phyloP scores from a whole-genome alignment of 2,797 vertebrate genomes.

The Diglossa cyanea region DNA sequence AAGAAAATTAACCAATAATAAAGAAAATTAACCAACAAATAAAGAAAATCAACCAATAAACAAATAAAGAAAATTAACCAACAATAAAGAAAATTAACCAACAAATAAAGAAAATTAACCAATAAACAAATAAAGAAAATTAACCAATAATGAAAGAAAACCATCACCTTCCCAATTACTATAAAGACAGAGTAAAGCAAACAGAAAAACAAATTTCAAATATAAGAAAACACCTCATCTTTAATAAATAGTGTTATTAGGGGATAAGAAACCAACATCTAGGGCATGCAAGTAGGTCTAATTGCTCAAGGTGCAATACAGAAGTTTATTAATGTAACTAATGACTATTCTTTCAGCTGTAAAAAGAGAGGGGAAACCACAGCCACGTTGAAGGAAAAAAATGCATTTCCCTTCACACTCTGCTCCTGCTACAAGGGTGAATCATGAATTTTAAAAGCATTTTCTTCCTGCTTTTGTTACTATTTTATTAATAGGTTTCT shows the following conservation, averaged over 20 bases:
- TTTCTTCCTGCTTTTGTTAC: background rate
- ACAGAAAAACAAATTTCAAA: background rate
- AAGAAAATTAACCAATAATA: background rate
- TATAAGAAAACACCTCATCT: background rate
- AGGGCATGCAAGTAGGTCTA: background rate
- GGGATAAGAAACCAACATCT: background rate
- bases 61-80: background rate
- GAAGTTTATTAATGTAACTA: background rate
- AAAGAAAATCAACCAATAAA: background rate
- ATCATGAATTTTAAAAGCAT: background rate
- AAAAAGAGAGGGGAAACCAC: background rate
- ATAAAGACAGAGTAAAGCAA: background rate
- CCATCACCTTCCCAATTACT: background rate
- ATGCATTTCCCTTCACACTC: background rate
- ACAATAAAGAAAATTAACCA: background rate
- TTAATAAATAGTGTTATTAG: background rate
- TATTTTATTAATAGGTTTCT: background rate
- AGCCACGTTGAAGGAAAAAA: background rate
- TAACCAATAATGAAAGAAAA: background rate
- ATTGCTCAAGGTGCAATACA: background rate
- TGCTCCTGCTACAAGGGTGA: background rate
- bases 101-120: background rate
- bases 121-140: background rate
- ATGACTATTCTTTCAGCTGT: background rate
- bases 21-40: background rate